Evolutionary conservation across 2,113 vertebrate genomes (phyloP).

Genomic region (Grammomys surdaster): DNA sequence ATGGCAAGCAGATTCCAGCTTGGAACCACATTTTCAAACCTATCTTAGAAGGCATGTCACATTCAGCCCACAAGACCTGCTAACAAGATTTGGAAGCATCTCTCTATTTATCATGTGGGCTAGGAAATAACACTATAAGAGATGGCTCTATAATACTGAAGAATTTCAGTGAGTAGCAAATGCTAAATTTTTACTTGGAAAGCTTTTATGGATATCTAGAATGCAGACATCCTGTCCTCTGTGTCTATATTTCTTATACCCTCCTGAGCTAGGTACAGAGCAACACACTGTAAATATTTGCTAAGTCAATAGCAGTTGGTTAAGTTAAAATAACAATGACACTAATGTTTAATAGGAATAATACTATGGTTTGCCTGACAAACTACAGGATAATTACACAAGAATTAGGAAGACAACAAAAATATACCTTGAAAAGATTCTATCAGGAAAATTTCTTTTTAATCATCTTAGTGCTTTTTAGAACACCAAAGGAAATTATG

Average conservation of each 20-base stretch:
- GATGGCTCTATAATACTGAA: neutral
- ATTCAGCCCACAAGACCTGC: neutral
- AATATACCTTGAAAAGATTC: constrained; percentile 37
- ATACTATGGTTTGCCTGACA: constrained; percentile 25
- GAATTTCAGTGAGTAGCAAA: constrained; percentile 12
- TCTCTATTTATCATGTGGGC: constrained; percentile 27
- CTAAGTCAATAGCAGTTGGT: neutral
- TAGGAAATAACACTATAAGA: neutral
- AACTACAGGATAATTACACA: constrained; percentile 45
- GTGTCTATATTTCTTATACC: neutral
- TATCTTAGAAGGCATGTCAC: neutral
- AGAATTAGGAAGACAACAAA: constrained; percentile 59
- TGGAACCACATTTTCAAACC: neutral
- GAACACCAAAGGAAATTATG: constrained; percentile 37
- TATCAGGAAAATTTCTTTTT: constrained; percentile 50
- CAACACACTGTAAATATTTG: neutral
- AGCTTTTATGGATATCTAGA: neutral
- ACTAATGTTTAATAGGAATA: constrained; percentile 15
- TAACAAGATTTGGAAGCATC: neutral
- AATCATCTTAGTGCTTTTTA: constrained; percentile 56
- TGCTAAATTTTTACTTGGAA: constrained; percentile 47
- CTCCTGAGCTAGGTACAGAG: neutral
- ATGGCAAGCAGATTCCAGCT: neutral
- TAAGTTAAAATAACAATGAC: constrained; percentile 43
- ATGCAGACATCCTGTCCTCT: neutral